Evolutionary conservation across 2,113 vertebrate genomes (phyloP).

Genomic region (Chaetops frenatus): DNA sequence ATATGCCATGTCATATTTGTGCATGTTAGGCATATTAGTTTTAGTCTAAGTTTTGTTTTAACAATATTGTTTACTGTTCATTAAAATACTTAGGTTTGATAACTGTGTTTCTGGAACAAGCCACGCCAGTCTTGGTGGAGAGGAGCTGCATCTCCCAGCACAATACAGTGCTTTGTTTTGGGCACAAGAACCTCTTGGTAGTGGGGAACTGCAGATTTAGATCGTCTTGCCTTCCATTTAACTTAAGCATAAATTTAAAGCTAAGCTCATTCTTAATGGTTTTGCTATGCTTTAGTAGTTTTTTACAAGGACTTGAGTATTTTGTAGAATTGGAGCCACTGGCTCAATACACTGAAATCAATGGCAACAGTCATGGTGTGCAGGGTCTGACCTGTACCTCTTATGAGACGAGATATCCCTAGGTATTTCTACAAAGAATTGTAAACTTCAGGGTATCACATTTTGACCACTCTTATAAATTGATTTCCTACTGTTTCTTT

Average conservation of each 20-base stretch:
- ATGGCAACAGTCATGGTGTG: background rate
- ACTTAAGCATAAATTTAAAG: background rate
- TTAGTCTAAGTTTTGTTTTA: background rate
- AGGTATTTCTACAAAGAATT: slow-evolving; percentile 32
- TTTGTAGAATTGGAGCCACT: background rate
- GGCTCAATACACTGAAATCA: background rate
- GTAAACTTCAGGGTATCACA: background rate
- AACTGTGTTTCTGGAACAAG: background rate
- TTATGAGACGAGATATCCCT: background rate
- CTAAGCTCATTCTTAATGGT: background rate
- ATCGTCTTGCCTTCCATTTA: background rate
- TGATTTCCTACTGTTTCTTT: slow-evolving; percentile 32
- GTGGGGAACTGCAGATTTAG: background rate
- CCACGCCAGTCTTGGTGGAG: background rate
- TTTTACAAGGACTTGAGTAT: background rate
- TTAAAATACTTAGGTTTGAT: background rate
- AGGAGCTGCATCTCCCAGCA: background rate
- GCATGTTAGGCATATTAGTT: background rate
- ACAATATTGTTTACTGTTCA: background rate
- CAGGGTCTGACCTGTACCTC: slow-evolving; percentile 2
- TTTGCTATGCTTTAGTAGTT: background rate
- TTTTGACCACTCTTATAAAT: slow-evolving; percentile 12
- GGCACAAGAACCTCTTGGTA: background rate
- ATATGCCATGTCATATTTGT: slow-evolving; percentile 9
- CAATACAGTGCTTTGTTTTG: background rate